Evolutionary conservation across 2,797 vertebrate genomes (phyloP).

Genomic region (Sebastes vulpes): DNA sequence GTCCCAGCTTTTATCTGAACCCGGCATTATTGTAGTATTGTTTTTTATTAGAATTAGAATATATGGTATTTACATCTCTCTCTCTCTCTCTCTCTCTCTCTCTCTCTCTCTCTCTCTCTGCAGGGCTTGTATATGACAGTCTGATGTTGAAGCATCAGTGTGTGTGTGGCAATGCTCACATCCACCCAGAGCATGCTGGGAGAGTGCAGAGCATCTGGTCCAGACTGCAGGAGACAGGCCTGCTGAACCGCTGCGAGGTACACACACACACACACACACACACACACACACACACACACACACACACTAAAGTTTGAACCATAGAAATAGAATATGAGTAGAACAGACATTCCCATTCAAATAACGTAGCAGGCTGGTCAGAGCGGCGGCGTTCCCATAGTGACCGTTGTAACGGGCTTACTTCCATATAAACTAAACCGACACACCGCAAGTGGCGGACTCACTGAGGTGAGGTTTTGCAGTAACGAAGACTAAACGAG

Average conservation of each 20-base stretch:
- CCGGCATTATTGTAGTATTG: background rate
- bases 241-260: slow-evolving; percentile 95
- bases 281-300: background rate
- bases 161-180: slow-evolving; percentile 94
- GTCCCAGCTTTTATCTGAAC: background rate
- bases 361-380: too few relatives aligned
- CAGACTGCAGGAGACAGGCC: slow-evolving; percentile 94
- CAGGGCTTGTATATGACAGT: slow-evolving; percentile 95
- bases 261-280: slow-evolving; percentile 2
- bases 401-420: too few relatives aligned
- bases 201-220: slow-evolving; percentile 99
- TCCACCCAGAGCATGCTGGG: slow-evolving; percentile 96
- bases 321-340: too few relatives aligned
- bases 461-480: too few relatives aligned
- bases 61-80: background rate
- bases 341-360: too few relatives aligned
- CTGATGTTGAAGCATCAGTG: slow-evolving; percentile 99
- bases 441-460: too few relatives aligned
- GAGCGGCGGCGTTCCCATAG: too few relatives aligned
- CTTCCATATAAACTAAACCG: too few relatives aligned
- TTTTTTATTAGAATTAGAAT: background rate
- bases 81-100: background rate
- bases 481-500: too few relatives aligned
- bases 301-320: background rate
- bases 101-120: background rate